These are phyloP conservation scores for Tragopan temminckii DNA, from an alignment of 2,797 vertebrate genomes.

Conservation along the genomic window DNA sequence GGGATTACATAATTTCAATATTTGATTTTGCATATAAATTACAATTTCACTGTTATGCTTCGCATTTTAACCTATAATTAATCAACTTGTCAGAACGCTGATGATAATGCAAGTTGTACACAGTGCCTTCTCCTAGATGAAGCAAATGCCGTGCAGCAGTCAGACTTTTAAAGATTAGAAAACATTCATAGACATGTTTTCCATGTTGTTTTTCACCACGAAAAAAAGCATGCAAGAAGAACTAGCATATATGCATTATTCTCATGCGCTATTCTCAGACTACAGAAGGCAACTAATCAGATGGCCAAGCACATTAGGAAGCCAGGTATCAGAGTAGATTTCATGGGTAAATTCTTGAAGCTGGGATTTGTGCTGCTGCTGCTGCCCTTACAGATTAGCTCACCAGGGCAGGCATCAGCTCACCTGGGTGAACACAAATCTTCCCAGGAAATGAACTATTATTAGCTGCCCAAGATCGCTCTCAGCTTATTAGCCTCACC, in stretches of 20 bases:
- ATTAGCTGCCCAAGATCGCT: neutral
- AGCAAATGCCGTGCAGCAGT: neutral
- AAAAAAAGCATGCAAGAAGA: neutral
- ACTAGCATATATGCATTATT: accelerated
- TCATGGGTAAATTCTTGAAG: neutral
- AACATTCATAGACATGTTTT: neutral
- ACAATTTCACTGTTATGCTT: neutral
- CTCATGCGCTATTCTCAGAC: neutral
- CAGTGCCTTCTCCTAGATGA: neutral
- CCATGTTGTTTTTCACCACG: neutral
- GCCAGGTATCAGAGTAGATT: neutral
- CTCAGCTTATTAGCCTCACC: neutral
- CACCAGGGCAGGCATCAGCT: neutral
- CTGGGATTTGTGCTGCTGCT: neutral
- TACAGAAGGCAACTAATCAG: neutral
- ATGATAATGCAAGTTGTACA: neutral
- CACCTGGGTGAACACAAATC: neutral
- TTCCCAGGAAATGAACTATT: neutral
- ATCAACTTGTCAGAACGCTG: neutral
- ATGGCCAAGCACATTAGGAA: neutral
- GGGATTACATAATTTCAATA: neutral
- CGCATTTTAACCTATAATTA: neutral
- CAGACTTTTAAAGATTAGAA: neutral
- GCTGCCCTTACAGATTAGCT: neutral
- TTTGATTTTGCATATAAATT: neutral